phyloP scores from a whole-genome alignment of 1,140 invertebrate species.

The Heliconius eleuchia region DNA sequence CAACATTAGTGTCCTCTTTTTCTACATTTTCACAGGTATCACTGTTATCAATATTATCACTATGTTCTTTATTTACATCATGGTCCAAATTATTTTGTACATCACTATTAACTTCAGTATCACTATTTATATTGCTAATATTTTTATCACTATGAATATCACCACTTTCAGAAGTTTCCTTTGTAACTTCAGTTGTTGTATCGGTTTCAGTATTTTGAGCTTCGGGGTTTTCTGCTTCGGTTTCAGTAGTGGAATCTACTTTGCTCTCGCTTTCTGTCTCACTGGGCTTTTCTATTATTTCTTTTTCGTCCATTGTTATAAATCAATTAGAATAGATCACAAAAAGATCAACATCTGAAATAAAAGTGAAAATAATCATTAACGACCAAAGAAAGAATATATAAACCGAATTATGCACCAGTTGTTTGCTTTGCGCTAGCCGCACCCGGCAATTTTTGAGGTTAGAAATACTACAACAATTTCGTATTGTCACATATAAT shows the following conservation, averaged over 20 bases:
- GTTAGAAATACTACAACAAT: slow-evolving; percentile 49
- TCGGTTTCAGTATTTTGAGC: not conserved
- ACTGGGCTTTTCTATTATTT: slow-evolving; percentile 50
- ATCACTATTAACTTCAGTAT: slow-evolving; percentile 37
- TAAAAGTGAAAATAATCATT: slow-evolving; percentile 32
- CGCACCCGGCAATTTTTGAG: slow-evolving; percentile 66
- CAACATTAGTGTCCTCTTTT: slow-evolving; percentile 25
- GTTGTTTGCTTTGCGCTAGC: slow-evolving; percentile 38
- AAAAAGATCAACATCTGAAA: slow-evolving; percentile 59
- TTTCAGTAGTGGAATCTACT: slow-evolving; percentile 36
- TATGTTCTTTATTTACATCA: slow-evolving; percentile 50
- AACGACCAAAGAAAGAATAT: not conserved
- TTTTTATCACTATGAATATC: slow-evolving; percentile 31
- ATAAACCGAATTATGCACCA: slow-evolving; percentile 3
- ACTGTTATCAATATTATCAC: slow-evolving; percentile 41
- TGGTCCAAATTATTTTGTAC: slow-evolving; percentile 66
- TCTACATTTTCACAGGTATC: slow-evolving; percentile 17
- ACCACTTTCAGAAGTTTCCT: slow-evolving; percentile 23
- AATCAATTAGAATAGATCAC: slow-evolving; percentile 47
- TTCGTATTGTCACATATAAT: not conserved
- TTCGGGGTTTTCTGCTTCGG: slow-evolving; percentile 33
- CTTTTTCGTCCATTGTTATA: slow-evolving; percentile 71
- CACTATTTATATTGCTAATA: slow-evolving; percentile 31
- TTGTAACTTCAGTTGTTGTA: slow-evolving; percentile 20
- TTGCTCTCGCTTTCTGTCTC: slow-evolving; percentile 30